Percentiles rank a stretch among this genome's conserved stretches.
phyloP scores from a whole-genome alignment of 92 coral and sea anemone genomes.

The Siderastrea radians region DNA sequence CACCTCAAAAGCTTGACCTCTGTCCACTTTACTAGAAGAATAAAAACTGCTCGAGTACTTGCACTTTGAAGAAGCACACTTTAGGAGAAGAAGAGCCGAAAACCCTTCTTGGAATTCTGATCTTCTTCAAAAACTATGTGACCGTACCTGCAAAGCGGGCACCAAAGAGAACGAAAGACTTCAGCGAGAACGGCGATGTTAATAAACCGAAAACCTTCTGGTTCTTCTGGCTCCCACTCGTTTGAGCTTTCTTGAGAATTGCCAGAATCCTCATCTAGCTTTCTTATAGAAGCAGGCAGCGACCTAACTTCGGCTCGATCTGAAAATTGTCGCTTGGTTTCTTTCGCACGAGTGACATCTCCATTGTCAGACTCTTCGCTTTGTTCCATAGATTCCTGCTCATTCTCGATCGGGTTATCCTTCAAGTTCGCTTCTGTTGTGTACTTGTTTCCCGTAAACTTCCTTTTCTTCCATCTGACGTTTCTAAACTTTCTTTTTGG shows the following conservation, averaged over 20 bases:
- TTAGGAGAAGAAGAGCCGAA: conserved; percentile 47
- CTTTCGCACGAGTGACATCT: neutral
- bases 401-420: conserved; percentile 3
- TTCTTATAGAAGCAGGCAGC: conserved; percentile 50
- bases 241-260: conserved; percentile 19
- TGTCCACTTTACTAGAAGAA: conserved; percentile 37
- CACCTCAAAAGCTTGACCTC: conserved; percentile 61
- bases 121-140: conserved; percentile 53
- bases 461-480: conserved; percentile 47
- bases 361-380: conserved; percentile 27
- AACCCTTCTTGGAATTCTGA: conserved; percentile 44
- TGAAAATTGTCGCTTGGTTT: neutral
- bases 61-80: conserved; percentile 39
- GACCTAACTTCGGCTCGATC: neutral
- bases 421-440: conserved; percentile 4
- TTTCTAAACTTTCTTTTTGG: conserved; percentile 41
- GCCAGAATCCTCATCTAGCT: conserved; percentile 38
- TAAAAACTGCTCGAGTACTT: conserved; percentile 37
- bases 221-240: conserved; percentile 9
- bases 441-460: conserved; percentile 40
- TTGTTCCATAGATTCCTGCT: conserved; percentile 23
- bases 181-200: conserved; percentile 39
- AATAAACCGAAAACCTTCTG: conserved; percentile 62
- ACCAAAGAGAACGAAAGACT: conserved; percentile 29
- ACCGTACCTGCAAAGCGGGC: conserved; percentile 51